Percentiles rank a stretch among this genome's conserved stretches.
phyloP scores from a whole-genome alignment of 2,113 vertebrate genomes.

The Trematocara nigrifrons region DNA sequence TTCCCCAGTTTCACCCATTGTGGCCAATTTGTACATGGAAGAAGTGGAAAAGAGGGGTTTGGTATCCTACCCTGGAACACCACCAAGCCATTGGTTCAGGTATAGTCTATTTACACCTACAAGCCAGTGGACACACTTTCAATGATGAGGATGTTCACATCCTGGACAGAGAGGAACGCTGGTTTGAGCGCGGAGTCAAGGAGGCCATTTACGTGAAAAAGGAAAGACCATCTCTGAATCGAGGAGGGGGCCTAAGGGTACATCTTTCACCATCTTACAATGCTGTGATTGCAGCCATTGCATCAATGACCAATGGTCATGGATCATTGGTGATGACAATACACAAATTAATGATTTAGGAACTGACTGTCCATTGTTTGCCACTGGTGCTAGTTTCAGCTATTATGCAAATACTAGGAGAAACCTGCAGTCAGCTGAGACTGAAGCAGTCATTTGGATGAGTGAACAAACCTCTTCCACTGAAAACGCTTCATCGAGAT shows the following conservation, averaged over 20 bases:
- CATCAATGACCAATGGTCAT: neutral
- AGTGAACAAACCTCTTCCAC: neutral
- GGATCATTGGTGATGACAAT: neutral
- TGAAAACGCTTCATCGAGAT: neutral
- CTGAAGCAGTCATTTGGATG: neutral
- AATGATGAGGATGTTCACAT: fast-evolving
- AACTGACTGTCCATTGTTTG: neutral
- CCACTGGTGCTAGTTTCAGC: neutral
- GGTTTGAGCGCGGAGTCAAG: fast-evolving
- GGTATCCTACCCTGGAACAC: fast-evolving
- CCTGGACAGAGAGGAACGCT: neutral
- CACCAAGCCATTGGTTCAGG: neutral
- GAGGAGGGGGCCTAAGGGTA: neutral
- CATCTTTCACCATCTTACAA: neutral
- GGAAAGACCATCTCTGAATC: neutral
- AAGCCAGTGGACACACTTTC: neutral
- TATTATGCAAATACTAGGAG: neutral
- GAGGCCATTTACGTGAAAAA: fast-evolving
- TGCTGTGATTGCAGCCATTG: neutral
- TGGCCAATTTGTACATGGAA: neutral
- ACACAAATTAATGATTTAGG: neutral
- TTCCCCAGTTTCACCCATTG: neutral
- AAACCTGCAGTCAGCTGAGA: neutral
- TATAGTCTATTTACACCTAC: neutral
- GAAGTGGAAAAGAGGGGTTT: neutral